These are phyloP conservation scores for Crenuchus spilurus DNA, from an alignment of 2,797 vertebrate species.

Conservation along the genomic window DNA sequence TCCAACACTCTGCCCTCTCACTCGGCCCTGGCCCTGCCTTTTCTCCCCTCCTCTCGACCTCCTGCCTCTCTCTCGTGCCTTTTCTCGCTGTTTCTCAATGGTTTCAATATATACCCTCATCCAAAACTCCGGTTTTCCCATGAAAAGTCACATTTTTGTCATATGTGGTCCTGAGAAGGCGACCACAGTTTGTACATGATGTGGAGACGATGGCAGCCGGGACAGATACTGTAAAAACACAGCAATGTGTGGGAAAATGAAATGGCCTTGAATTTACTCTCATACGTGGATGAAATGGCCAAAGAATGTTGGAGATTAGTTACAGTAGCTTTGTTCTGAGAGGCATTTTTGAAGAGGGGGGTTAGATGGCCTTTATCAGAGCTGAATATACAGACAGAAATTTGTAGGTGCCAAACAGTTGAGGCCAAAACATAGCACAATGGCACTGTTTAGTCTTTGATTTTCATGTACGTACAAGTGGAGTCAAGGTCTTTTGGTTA, in stretches of 20 bases:
- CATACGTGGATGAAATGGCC: constrained; percentile 72
- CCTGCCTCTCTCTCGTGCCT: constrained; percentile 56
- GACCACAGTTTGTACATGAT: not conserved
- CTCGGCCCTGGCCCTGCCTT: constrained; percentile 63
- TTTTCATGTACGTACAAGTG: no score
- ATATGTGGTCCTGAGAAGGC: not conserved
- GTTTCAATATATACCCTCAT: constrained; percentile 28
- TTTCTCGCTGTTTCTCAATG: constrained; percentile 57
- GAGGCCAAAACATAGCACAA: constrained; percentile 54
- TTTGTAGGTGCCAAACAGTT: constrained; percentile 64
- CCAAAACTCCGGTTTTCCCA: constrained; percentile 34
- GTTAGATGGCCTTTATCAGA: constrained; percentile 70
- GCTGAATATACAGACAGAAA: constrained; percentile 64
- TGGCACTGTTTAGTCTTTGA: constrained; percentile 30
- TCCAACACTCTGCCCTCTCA: constrained; percentile 78
- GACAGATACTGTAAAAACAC: constrained; percentile 26
- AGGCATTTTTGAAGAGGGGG: constrained; percentile 57
- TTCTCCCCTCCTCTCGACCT: constrained; percentile 60
- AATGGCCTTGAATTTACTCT: constrained; percentile 81
- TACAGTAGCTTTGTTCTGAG: constrained; percentile 79
- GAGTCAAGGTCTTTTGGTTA: not conserved
- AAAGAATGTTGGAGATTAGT: constrained; percentile 78
- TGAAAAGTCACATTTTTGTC: constrained; percentile 21
- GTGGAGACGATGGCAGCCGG: not conserved
- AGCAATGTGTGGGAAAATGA: constrained; percentile 65